These are phyloP conservation scores for Empidonax traillii DNA, from an alignment of 2,113 vertebrate species.

Conservation along the genomic window DNA sequence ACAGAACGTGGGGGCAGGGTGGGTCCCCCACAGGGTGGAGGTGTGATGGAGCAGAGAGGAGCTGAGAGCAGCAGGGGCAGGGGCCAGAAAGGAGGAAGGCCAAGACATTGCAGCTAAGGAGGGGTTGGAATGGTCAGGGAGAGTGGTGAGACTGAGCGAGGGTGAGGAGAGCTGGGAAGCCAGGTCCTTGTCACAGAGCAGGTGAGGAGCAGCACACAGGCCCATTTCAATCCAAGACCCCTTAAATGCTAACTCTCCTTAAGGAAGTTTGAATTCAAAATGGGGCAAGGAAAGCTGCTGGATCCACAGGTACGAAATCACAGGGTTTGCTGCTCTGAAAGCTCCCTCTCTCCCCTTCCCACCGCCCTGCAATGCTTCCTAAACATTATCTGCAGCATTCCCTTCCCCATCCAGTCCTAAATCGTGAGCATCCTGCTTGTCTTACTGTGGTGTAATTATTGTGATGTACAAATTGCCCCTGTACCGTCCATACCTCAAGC, in stretches of 20 bases:
- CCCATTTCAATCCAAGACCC: neutral
- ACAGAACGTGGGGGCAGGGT: rapidly evolving
- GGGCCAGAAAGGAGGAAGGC: neutral
- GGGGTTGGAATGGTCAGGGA: neutral
- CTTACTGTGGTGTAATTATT: neutral
- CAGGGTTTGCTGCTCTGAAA: neutral
- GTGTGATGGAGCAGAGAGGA: neutral
- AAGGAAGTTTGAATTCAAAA: neutral
- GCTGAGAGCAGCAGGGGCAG: neutral
- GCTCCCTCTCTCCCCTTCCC: neutral
- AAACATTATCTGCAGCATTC: neutral
- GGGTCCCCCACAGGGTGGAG: neutral
- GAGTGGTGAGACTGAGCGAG: neutral
- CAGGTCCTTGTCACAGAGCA: neutral
- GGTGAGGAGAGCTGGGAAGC: neutral
- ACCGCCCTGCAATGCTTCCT: neutral
- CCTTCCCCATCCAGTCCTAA: neutral
- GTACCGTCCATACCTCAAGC: neutral
- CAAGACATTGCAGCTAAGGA: neutral
- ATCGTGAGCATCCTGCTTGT: neutral
- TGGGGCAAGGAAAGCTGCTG: neutral
- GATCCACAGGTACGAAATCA: neutral
- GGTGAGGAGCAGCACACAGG: neutral
- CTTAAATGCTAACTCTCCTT: neutral
- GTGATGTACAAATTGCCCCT: neutral